Evolutionary conservation across 2,113 vertebrate genomes (phyloP), one percentile per base, ranked within the genome.

Genomic region (Cervus canadensis): DNA sequence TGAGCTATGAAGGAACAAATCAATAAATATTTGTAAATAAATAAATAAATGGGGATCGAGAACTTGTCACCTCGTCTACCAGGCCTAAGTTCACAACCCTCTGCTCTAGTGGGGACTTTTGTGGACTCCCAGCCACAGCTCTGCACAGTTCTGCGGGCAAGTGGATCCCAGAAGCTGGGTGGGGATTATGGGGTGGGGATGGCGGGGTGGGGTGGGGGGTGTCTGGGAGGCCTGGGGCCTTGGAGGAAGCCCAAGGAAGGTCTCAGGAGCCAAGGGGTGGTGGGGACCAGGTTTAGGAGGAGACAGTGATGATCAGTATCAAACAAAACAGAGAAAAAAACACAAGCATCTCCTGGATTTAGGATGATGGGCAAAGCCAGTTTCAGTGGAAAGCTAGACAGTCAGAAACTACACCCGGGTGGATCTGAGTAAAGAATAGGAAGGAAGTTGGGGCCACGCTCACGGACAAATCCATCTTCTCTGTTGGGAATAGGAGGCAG

Each of bases 401-500:
- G 10, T 45, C 40, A 76, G 54, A 96, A 33, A 67, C 33, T n/a
- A 36, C 43, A 16, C 2, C 16, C 33, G 13, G 36, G 40, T 11
- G 11, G 2, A 2, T 36, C 4, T 0, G 14, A 52, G 54, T 8
- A 30, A 74, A 14, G 40, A 40, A 40, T 40, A 40, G 40, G 40
- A 40, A 33, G 48, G 95, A 85, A 19, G 28, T 6, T 12, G 2
- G 28, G 82, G 26, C 33, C 0, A 14, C 1, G 11, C 40, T 28
- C 81, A 36, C 28, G 48, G 57, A n/a, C 17, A 84, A 26, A 52
- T 33, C 45, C 36, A 6, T 15, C 30, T 50, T 12, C 2, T 26
- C 30, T 54, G 48, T 2, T 52, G 83, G 23, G 78, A 86, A 86
- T 19, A 45, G 7, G 54, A 43, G 23, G 43, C 7, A 30, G n/a